Evolutionary conservation across 2,797 vertebrate species (phyloP), one percentile per base, ranked within the genome.

Genomic region (Eremophila alpestris): DNA sequence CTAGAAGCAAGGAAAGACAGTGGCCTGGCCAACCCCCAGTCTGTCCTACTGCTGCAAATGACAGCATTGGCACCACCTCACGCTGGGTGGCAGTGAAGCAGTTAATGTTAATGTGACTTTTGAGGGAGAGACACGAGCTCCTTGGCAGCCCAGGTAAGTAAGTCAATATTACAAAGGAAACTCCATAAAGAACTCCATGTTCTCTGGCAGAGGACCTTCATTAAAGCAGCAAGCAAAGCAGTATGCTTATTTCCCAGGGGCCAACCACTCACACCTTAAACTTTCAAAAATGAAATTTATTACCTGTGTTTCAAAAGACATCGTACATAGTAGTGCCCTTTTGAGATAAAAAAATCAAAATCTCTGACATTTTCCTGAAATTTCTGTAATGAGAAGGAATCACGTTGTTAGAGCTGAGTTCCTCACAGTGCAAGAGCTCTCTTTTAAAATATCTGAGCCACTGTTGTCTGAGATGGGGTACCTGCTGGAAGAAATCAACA

Each of bases 151-250:
- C 46, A 60, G 41, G 70, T 71, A 76, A 76, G 77, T 85, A 40
- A 94, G 80, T 82, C 93, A 95, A 79, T 91, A 91, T 84, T 70
- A 56, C 58, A 96, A 93, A 95, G 68, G 41, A 94, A 94, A 96
- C 63, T 84, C 83, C 60, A 82, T 74, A 71, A 93, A 93, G 80
- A 91, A 88, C 67, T 48, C 69, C 15, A 34, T 83, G 80, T 81
- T 95, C 51, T 86, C 73, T 0, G 3, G 59, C 62, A 85, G 58
- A 59, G 51, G 71, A 88, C 65, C 76, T 94, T 95, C 87, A 88
- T 96, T 94, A 95, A 93, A 88, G 55, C 79, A 81, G 55, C 78
- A 86, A 86, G 76, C 0, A 3, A 87, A 94, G 85, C 73, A 90
- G 38, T 60, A 70, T 0, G 0, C 45, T 94, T 94, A 93, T 95